Conservation (phyloP, 2,888 invertebrate genomes). For the Lutraria lutraria region DNA sequence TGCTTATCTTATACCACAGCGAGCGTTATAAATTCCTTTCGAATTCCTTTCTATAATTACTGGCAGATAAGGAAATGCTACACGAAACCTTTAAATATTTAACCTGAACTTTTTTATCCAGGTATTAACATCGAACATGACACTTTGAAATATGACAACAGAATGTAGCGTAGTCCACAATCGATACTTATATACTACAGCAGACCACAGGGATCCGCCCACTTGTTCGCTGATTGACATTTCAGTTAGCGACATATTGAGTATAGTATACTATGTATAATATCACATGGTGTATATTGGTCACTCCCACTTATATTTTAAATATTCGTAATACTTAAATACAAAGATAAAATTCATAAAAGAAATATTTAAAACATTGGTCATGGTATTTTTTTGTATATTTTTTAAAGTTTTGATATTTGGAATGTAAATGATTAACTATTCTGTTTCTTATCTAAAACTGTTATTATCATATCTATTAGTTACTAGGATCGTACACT, state of each 20-base stretch:
- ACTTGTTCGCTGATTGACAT: background rate
- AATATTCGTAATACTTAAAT: background rate
- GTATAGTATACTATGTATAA: background rate
- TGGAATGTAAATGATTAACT: too few relatives aligned
- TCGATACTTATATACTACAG: background rate
- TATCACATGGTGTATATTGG: background rate
- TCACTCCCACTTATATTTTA: constrained; percentile 2
- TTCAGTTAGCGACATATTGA: background rate
- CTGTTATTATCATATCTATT: too few relatives aligned
- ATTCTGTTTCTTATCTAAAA: too few relatives aligned
- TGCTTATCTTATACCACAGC: background rate
- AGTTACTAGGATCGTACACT: too few relatives aligned
- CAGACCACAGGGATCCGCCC: background rate
- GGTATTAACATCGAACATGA: background rate
- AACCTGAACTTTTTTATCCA: background rate
- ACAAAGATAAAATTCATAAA: too few relatives aligned
- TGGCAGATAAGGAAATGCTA: background rate
- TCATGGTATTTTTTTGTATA: too few relatives aligned
- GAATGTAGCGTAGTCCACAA: background rate
- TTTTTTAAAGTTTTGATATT: too few relatives aligned
- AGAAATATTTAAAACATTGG: too few relatives aligned
- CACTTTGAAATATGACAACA: background rate
- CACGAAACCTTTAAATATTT: constrained; percentile 19
- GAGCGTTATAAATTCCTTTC: constrained; percentile 29
- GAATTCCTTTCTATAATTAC: constrained; percentile 30